A percentile compares a stretch with the other conserved stretches of the same genome.
Conservation (phyloP, 2,888 invertebrate genomes). For the Oscheius sp. region DNA sequence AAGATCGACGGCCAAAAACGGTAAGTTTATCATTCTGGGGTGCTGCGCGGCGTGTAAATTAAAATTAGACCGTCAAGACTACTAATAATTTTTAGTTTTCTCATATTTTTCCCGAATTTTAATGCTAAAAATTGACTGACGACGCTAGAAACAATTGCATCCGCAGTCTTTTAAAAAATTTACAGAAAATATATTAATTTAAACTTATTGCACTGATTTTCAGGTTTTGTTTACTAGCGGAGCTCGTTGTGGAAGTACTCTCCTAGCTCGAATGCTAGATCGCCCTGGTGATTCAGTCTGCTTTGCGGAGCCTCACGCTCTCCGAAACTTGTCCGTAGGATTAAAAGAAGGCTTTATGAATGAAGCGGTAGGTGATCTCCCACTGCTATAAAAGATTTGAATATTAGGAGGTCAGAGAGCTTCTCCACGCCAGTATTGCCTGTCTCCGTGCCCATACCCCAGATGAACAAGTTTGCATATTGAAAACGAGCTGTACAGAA, state of each 20-base stretch:
- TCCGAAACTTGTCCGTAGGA: constrained; percentile 30
- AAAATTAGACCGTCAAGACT: too few species aligned
- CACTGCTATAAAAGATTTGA: too few species aligned
- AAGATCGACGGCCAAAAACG: constrained; percentile 5
- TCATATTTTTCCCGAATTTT: too few species aligned
- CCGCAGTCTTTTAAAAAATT: too few species aligned
- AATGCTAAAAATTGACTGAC: too few species aligned
- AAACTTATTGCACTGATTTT: not conserved
- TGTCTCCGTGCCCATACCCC: constrained; percentile 38
- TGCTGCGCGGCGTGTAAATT: too few species aligned
- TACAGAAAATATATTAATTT: too few species aligned
- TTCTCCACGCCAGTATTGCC: constrained; percentile 30
- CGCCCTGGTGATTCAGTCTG: constrained; percentile 32
- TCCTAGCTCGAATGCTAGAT: constrained; percentile 41
- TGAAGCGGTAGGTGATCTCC: too few species aligned
- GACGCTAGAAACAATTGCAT: too few species aligned
- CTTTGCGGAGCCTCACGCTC: constrained; percentile 35
- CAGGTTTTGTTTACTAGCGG: constrained; percentile 41
- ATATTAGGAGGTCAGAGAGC: constrained; percentile 2
- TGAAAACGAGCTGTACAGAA: constrained; percentile 39
- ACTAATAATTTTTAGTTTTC: too few species aligned
- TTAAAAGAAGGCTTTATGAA: constrained; percentile 7
- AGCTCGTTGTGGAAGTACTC: constrained; percentile 41
- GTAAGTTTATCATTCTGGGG: constrained; percentile 3
- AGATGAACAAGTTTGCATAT: constrained; percentile 33